Base-by-base conservation (phyloP, 2,797 vertebrate genomes). In the Lycodopsis pacificus region DNA sequence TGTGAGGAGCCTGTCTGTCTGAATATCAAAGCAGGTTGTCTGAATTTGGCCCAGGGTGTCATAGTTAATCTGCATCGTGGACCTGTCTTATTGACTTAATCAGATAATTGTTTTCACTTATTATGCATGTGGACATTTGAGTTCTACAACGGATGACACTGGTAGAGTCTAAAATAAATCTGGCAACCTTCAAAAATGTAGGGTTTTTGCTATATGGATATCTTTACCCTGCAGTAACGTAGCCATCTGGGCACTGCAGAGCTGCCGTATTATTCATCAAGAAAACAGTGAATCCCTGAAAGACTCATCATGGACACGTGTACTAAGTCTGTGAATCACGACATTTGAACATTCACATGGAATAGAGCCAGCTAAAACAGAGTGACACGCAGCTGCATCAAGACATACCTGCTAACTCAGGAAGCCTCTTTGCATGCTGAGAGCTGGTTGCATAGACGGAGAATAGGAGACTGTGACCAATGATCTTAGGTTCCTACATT, bases 21-120 rank as follows among this genome's bases (percentile, higher is more conserved):
- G 75, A 86, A 87, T 88, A 87, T 81, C 44, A 69, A 80, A 86
- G 42, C 65, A 77, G 70, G 54, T 11, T 69, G 56, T 82, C 64
- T 71, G 48, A 79, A 74, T 54, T 73, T 77, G 44, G 65, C 79
- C 77, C 70, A 56, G 8, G 57, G 40, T 77, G 74, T 83, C 76
- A 65, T 19, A 44, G 68, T 76, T 81, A 76, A 82, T 81, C 58
- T 76, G 42, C 14, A 22, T 77, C 19, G 10, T 65, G 22, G 71
- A 73, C 57, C 59, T 20, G 34, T 69, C 46, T 67, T 51, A 51
- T 48, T 64, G 36, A 76, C 75, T 73, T 17, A 73, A 71, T 62
- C 22, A 58, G n/a, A 30, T 15, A 22, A 79, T 82, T 59, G n/a
- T 81, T 80, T 76, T 22, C 10, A 57, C n/a, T 77, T 51, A 40